Base-by-base conservation (phyloP, 2,888 invertebrate genomes). In the Microchrysa polita region DNA sequence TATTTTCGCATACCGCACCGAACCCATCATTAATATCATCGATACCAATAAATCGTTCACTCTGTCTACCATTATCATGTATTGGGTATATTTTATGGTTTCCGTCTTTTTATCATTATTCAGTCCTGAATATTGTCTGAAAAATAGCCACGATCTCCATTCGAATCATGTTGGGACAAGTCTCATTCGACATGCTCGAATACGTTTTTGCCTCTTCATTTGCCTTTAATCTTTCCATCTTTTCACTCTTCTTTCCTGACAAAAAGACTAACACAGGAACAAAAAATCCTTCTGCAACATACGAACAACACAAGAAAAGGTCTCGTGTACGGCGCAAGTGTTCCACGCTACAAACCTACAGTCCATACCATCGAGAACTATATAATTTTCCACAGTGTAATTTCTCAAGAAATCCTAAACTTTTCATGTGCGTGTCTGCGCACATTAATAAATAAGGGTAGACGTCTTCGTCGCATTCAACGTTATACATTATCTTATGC, bases 271-370 rank as follows among this genome's bases (percentile, higher is more conserved):
- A 16, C 14, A 52, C 5, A 55, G n/a, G n/a, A n/a, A n/a, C n/a
- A 16, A 55, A 20, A 55, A 55, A 55, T 55, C 18, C 55, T 34
- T 7, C 27, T 7, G 7, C 2, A 34, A 34, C 27, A 34, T 7
- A 34, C n/a, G n/a, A n/a, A n/a, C n/a, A n/a, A n/a, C 27, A 34
- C 27, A 55, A 57, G 42, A 55, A 67, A 34, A 27, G 69, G 69
- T 69, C 69, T 69, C 69, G 69, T 69, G 69, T 20, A 57, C 22
- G 69, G 69, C 69, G 69, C 69, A 69, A 69, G 69, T 69, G 69
- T 69, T 69, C 69, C 69, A 57, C 69, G 27, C 67, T 67, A 53
- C 69, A 69, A 57, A n/a, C n/a, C 57, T 20, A 12, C 18, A 20
- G 40, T 42, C 69, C 12, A n/a, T n/a, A n/a, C n/a, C n/a, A n/a